Conservation (phyloP, 2,797 vertebrate species). For the Chromis chromis region DNA sequence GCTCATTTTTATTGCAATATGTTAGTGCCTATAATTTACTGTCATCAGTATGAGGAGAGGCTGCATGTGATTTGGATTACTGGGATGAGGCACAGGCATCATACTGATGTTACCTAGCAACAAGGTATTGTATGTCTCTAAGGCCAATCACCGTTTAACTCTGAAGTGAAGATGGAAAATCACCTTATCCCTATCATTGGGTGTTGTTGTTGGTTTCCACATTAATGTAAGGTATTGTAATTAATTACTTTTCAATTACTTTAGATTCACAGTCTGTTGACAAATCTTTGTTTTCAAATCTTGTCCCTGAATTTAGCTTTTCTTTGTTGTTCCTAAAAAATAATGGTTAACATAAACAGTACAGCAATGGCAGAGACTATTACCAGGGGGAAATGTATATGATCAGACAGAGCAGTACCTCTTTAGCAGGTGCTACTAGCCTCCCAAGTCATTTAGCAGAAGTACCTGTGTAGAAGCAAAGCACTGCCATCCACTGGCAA, state of each 20-base stretch:
- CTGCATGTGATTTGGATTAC: conserved; percentile 42
- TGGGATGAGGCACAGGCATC: conserved; percentile 58
- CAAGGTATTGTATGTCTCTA: conserved; percentile 73
- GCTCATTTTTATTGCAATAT: neutral
- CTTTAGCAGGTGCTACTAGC: conserved; percentile 4
- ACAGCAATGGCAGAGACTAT: neutral
- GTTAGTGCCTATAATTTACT: conserved; percentile 10
- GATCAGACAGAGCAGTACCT: conserved; percentile 4
- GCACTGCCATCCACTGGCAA: conserved; percentile 72
- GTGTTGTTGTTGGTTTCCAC: neutral
- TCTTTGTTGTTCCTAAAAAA: neutral
- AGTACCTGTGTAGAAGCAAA: conserved; percentile 52
- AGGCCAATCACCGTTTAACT: conserved; percentile 60
- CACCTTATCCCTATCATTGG: neutral
- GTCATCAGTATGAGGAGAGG: conserved; percentile 35
- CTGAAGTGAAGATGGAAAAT: conserved; percentile 43
- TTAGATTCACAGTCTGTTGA: neutral
- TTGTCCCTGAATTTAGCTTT: neutral
- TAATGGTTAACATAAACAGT: neutral
- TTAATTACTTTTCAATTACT: neutral
- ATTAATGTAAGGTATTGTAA: neutral
- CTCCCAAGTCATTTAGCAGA: neutral
- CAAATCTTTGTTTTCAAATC: neutral
- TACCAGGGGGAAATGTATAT: neutral
- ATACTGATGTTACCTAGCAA: conserved; percentile 84